Conservation (phyloP, 2,113 vertebrate species). For the Silurus meridionalis region DNA sequence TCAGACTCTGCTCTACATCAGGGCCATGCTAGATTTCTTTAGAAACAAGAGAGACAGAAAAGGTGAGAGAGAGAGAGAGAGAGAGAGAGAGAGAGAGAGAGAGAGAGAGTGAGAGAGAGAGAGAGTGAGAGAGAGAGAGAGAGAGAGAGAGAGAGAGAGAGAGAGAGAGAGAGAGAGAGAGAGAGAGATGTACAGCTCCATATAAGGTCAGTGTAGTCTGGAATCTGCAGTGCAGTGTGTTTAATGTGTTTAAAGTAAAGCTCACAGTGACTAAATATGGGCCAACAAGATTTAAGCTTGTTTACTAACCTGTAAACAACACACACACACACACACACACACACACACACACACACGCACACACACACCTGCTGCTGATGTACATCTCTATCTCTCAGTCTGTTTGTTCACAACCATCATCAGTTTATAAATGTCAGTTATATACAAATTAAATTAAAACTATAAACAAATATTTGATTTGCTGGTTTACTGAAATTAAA, state of each 20-base stretch:
- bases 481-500: neutral
- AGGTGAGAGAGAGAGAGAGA: constrained; percentile 50
- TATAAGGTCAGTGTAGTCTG: constrained; percentile 78
- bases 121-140: constrained; percentile 28
- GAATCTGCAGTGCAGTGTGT: constrained; percentile 69
- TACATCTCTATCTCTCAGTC: too few species aligned
- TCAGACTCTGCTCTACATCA: constrained; percentile 52
- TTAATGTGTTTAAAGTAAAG: constrained; percentile 72
- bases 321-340: constrained; percentile 27
- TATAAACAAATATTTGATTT: neutral
- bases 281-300: constrained; percentile 64
- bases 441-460: neutral
- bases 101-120: constrained; percentile 43
- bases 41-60: constrained; percentile 15
- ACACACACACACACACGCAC: constrained; percentile 10
- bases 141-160: constrained; percentile 53
- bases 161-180: constrained; percentile 41
- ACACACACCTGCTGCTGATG: neutral
- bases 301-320: constrained; percentile 57
- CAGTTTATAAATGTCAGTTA: neutral
- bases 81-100: constrained; percentile 42
- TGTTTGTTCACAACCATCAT: neutral
- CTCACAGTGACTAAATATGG: constrained; percentile 96
- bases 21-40: constrained; percentile 3
- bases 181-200: constrained; percentile 67